A percentile compares a stretch with the other conserved stretches of the same genome.
Evolutionary conservation across 2,888 invertebrate species (phyloP).

Genomic region (Chaitophorus viminalis): DNA sequence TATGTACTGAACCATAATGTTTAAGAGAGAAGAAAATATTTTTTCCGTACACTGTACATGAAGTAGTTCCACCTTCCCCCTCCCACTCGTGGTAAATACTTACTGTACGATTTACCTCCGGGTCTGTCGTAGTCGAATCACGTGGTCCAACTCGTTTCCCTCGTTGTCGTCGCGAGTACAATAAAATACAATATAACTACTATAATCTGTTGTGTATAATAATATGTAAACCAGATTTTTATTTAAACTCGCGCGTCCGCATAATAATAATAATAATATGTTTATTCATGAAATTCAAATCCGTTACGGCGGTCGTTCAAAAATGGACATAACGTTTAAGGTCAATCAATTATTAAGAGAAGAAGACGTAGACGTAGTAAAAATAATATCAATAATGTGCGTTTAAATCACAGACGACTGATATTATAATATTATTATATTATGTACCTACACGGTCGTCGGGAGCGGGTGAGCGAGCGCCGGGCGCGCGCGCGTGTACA

Average conservation of each 20-base stretch:
- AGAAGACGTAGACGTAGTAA: not conserved
- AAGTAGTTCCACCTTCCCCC: too few species aligned
- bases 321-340: constrained; percentile 32
- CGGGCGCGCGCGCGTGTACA: not conserved
- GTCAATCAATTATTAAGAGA: constrained; percentile 51
- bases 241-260: not conserved
- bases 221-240: constrained; percentile 24
- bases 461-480: too few species aligned
- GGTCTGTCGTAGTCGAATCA: too few species aligned
- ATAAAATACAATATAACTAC: not conserved
- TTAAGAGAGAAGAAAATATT: too few species aligned
- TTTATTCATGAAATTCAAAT: constrained; percentile 52
- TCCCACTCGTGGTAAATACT: too few species aligned
- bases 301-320: constrained; percentile 45
- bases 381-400: too few species aligned
- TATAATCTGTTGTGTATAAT: not conserved
- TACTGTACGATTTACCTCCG: too few species aligned
- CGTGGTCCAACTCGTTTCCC: too few species aligned
- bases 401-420: not conserved
- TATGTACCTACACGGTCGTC: constrained; percentile 1
- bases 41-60: too few species aligned
- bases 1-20: too few species aligned
- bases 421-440: too few species aligned
- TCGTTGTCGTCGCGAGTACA: too few species aligned
- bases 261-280: not conserved